phyloP scores from a whole-genome alignment of 2,113 vertebrate species.

The Oenanthe oenanthe region DNA sequence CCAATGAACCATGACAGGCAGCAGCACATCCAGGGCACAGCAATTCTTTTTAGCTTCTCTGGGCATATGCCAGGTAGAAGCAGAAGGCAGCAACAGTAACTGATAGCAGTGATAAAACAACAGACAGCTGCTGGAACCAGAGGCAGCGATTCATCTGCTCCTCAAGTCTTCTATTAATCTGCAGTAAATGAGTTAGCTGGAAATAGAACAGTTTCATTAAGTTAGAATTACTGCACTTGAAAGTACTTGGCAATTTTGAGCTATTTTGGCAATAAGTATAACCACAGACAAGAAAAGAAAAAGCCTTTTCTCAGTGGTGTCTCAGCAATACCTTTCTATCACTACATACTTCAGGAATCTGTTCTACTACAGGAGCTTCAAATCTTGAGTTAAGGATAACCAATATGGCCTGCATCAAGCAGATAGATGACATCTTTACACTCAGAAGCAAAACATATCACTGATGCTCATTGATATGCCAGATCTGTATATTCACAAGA shows the following conservation, averaged over 20 bases:
- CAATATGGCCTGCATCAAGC: neutral
- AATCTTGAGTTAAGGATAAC: neutral
- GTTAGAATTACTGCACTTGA: neutral
- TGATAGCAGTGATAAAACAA: slow-evolving; percentile 79
- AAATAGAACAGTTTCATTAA: slow-evolving; percentile 37
- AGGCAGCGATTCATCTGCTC: slow-evolving; percentile 86
- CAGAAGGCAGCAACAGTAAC: slow-evolving; percentile 80
- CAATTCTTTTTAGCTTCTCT: slow-evolving; percentile 42
- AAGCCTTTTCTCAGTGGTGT: neutral
- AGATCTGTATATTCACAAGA: neutral
- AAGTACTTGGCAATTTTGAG: neutral
- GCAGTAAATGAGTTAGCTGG: slow-evolving; percentile 85
- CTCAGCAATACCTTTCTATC: neutral
- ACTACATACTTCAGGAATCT: neutral
- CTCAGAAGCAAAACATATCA: neutral
- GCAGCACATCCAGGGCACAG: neutral
- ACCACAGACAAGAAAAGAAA: neutral
- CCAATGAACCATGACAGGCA: neutral
- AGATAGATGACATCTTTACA: neutral
- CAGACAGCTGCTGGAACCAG: slow-evolving; percentile 90
- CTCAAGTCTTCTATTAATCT: slow-evolving; percentile 84
- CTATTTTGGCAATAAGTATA: neutral
- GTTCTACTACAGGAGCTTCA: neutral
- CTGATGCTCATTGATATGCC: neutral
- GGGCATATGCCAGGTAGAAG: slow-evolving; percentile 67